Evolutionary conservation across 2,888 invertebrate species (phyloP).

Genomic region (Melipona bicolor): DNA sequence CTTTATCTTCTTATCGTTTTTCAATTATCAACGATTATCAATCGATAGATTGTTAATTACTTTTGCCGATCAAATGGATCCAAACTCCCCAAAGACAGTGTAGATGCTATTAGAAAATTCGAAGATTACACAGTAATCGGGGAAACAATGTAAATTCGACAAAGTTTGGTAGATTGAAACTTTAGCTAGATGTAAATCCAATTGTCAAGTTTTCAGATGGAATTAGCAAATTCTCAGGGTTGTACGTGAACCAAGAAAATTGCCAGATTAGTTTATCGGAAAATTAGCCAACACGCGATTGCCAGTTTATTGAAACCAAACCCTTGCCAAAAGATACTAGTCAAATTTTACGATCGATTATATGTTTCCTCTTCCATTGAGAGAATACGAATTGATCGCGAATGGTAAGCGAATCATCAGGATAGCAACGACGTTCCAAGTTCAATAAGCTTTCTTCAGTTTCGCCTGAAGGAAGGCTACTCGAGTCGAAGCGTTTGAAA

Average conservation of each 20-base stretch:
- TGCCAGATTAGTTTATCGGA: neutral
- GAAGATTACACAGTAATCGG: neutral
- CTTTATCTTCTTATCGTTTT: no score
- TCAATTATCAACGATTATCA: no score
- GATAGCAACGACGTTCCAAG: neutral
- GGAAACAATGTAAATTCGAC: neutral
- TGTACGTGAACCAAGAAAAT: neutral
- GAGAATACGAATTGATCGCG: neutral
- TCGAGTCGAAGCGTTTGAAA: slow-evolving; percentile 3
- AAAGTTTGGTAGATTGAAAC: neutral
- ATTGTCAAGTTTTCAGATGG: neutral
- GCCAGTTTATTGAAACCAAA: neutral
- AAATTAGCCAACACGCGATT: neutral
- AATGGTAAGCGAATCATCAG: no score
- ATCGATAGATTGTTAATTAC: no score
- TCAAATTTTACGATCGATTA: no score
- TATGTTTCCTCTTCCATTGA: neutral
- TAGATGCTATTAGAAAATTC: neutral
- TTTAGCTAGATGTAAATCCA: neutral
- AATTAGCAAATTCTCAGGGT: neutral
- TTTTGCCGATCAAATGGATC: no score
- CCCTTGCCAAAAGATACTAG: neutral
- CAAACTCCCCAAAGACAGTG: no score
- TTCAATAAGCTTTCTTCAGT: neutral
- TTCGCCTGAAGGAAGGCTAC: neutral